Evolutionary conservation across 1,140 invertebrate species (phyloP), one percentile per base, ranked within the genome.

Genomic region (Sitodiplosis mosellana): DNA sequence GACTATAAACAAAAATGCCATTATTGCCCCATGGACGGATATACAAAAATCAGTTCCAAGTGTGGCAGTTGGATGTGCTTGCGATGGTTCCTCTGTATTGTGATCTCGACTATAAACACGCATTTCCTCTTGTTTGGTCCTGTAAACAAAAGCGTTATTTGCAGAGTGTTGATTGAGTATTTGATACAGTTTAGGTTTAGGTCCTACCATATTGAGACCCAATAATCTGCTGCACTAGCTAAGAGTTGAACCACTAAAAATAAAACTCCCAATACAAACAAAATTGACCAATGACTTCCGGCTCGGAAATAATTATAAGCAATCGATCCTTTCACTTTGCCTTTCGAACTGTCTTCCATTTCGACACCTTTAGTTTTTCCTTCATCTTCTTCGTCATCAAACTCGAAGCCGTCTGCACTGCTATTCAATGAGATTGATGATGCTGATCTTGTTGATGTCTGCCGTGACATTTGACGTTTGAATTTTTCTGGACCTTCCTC

Each of bases 221-320:
- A 78, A 56, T 77, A 80, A 54, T 83, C 80, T 8, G 72, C 70
- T n/a, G 72, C 71, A 51, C 79, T 83, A 27, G 70, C 75, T 19
- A 73, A 56, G 15, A 75, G 56, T 61, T 84, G 81, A 12, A 77
- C 70, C 1, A 73, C 51, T 5, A 74, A 46, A 41, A 74, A 75
- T 2, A 80, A 56, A 4, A 71, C 11, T 2, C 69, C 22, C 56
- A 79, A 67, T 15, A 69, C 46, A 2, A 64, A 47, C 2, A 73
- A 61, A 2, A 71, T 55, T 15, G 70, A 51, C 27, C 65, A 63
- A 21, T 69, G 64, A 7, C 69, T 74, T 42, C 66, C 67, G 34
- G 77, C 75, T 10, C 66, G 63, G 45, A 80, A 69, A 55, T 82
- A 83, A 2, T 70, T 67, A 11, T 61, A 58, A 81, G 81, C 21